Evolutionary conservation across 1,140 invertebrate genomes (phyloP).

Genomic region (Ectropis grisescens): DNA sequence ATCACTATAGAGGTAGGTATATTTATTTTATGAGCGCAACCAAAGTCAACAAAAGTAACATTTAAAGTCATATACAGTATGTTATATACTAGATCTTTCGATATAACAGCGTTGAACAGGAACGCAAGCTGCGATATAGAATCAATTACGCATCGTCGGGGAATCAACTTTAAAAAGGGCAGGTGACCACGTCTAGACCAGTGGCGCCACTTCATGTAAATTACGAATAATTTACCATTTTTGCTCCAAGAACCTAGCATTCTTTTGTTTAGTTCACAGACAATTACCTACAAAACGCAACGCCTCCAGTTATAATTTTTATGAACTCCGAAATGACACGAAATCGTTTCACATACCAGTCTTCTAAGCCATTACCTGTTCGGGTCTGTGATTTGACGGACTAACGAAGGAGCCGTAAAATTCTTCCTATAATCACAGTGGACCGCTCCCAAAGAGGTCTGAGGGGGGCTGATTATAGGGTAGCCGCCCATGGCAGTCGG

Average conservation of each 20-base stretch:
- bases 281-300: conserved; percentile 26
- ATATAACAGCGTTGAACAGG: too few relatives aligned
- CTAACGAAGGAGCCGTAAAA: conserved; percentile 46
- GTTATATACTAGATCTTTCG: too few relatives aligned
- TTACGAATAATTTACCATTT: background rate
- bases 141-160: conserved; percentile 11
- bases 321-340: conserved; percentile 41
- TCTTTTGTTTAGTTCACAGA: conserved; percentile 23
- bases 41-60: too few relatives aligned
- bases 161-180: conserved; percentile 9
- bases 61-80: too few relatives aligned
- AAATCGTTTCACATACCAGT: conserved; percentile 25
- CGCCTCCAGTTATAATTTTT: conserved; percentile 2
- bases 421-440: conserved; percentile 37
- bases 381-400: conserved; percentile 49
- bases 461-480: conserved; percentile 44
- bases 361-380: conserved; percentile 20
- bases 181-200: conserved; percentile 8
- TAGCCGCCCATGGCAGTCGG: conserved; percentile 35
- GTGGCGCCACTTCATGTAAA: conserved; percentile 10
- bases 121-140: conserved; percentile 3
- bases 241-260: too few relatives aligned
- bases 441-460: conserved; percentile 18
- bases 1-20: too few relatives aligned
- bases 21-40: too few relatives aligned